These are phyloP conservation scores for Drosophila subsilvestris DNA, from an alignment of 2,888 invertebrate species.

Conservation along the genomic window DNA sequence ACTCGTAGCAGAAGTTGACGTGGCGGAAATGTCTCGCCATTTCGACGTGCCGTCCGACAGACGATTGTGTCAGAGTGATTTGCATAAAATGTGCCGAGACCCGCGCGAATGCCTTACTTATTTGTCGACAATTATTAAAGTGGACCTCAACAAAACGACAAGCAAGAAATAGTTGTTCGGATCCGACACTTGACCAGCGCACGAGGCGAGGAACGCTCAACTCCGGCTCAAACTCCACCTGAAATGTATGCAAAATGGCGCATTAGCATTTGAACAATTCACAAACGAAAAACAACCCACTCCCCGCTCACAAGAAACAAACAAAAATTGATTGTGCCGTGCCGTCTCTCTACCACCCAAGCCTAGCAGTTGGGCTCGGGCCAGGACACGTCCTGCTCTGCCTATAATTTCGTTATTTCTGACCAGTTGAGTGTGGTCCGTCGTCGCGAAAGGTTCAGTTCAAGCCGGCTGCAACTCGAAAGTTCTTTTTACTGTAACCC, in stretches of 20 bases:
- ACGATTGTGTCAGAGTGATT: constrained; percentile 51
- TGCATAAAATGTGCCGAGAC: constrained; percentile 55
- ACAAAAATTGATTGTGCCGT: constrained; percentile 70
- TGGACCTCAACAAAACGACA: constrained; percentile 31
- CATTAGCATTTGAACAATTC: constrained; percentile 78
- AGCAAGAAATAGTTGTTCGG: not conserved
- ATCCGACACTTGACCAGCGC: constrained; percentile 51
- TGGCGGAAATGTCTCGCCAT: constrained; percentile 59
- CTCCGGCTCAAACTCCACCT: constrained; percentile 20
- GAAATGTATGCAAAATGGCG: constrained; percentile 77
- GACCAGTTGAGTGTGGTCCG: constrained; percentile 72
- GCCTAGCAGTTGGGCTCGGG: constrained; percentile 19
- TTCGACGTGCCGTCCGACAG: constrained; percentile 17
- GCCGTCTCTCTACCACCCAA: constrained; percentile 25
- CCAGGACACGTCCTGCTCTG: constrained; percentile 31
- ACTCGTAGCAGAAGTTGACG: constrained; percentile 38
- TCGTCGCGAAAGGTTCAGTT: constrained; percentile 70
- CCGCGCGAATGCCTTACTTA: constrained; percentile 16
- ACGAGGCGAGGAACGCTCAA: not conserved
- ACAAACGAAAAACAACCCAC: constrained; percentile 31
- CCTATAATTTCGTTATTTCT: constrained; percentile 66
- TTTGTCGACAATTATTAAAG: constrained; percentile 47
- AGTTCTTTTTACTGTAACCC: not conserved
- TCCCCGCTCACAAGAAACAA: constrained; percentile 2
- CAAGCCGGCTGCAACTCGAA: constrained; percentile 15